phyloP scores from a whole-genome alignment of 2,888 invertebrate genomes.

The Eledone cirrhosa region DNA sequence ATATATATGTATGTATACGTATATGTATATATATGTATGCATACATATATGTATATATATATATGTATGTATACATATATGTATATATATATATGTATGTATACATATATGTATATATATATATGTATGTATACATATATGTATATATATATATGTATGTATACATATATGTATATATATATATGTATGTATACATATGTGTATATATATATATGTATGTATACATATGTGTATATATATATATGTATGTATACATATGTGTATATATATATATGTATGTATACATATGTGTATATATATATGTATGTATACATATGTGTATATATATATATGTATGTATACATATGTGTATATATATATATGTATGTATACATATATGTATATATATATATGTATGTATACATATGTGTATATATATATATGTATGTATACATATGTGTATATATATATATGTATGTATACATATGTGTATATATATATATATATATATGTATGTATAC shows the following conservation, averaged over 20 bases:
- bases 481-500: conserved; percentile 6
- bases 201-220: no score
- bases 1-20: no score
- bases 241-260: neutral
- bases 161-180: no score
- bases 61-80: no score
- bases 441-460: neutral
- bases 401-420: neutral
- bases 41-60: no score
- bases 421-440: neutral
- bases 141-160: no score
- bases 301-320: conserved; percentile 12
- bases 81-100: neutral
- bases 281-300: no score
- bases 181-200: no score
- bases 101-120: neutral
- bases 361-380: conserved; percentile 1
- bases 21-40: no score
- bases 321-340: conserved; percentile 1
- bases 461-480: neutral
- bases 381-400: conserved; percentile 2
- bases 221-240: no score
- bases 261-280: conserved; percentile 6
- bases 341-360: neutral
- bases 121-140: no score